Conservation (phyloP, 2,113 vertebrate species). For the Sisor rabdophorus region DNA sequence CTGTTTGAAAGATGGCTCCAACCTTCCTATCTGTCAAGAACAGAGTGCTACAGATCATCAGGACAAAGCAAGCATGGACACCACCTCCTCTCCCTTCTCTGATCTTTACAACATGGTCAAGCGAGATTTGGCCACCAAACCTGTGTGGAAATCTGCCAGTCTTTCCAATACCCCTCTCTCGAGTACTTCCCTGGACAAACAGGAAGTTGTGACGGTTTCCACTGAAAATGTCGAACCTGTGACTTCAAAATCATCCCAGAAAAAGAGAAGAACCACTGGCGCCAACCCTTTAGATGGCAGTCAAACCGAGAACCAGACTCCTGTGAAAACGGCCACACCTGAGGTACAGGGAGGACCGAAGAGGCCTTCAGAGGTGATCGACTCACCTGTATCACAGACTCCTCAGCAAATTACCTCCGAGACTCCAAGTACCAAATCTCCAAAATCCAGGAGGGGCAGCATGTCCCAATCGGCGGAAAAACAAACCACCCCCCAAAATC, state of each 20-base stretch:
- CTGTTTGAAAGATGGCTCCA: conserved; percentile 68
- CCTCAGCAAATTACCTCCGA: conserved; percentile 48
- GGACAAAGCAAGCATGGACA: conserved; percentile 42
- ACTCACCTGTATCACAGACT: conserved; percentile 39
- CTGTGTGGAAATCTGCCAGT: conserved; percentile 55
- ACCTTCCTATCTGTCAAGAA: conserved; percentile 57
- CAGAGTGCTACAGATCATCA: conserved; percentile 47
- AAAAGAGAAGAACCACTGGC: conserved; percentile 46
- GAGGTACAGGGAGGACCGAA: conserved; percentile 3
- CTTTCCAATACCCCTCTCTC: conserved; percentile 49
- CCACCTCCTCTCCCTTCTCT: conserved; percentile 70
- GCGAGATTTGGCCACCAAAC: conserved; percentile 62
- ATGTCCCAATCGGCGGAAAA: background rate
- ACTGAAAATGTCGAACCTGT: background rate
- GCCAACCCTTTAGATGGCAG: background rate
- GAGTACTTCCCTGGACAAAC: background rate
- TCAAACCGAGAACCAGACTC: background rate
- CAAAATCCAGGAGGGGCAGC: conserved; percentile 51
- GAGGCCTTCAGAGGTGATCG: conserved; percentile 14
- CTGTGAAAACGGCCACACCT: background rate
- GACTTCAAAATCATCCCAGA: conserved; percentile 53
- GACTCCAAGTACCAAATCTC: conserved; percentile 37
- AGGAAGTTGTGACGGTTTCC: conserved; percentile 34
- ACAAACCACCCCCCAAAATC: background rate
- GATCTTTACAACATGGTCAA: conserved; percentile 79